Percentiles rank a stretch among this genome's conserved stretches.
These are phyloP conservation scores for Embidobia sp. DNA, from an alignment of 2,888 invertebrate species.

Conservation along the genomic window DNA sequence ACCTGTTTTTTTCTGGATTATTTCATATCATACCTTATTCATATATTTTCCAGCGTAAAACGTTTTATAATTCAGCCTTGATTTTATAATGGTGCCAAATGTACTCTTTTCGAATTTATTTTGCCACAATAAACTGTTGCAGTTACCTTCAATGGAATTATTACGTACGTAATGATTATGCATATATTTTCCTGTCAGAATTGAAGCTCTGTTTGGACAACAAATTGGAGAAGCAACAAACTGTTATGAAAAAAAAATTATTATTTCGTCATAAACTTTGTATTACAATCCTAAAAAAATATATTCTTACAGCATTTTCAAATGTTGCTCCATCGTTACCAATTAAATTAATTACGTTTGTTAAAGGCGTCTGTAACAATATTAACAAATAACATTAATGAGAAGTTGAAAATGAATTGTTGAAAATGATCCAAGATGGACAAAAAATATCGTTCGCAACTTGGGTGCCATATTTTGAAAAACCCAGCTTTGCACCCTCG, in stretches of 20 bases:
- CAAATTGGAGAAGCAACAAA: slow-evolving; percentile 93
- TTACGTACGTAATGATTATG: slow-evolving; percentile 91
- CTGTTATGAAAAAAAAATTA: slow-evolving; percentile 80
- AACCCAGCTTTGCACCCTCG: too few species aligned
- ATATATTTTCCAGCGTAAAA: slow-evolving; percentile 98
- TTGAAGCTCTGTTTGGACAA: slow-evolving; percentile 94
- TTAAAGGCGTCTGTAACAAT: slow-evolving; percentile 85
- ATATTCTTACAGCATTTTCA: slow-evolving; percentile 87
- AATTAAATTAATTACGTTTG: slow-evolving; percentile 85
- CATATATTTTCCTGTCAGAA: slow-evolving; percentile 91
- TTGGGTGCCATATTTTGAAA: too few species aligned
- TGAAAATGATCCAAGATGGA: slow-evolving; percentile 88
- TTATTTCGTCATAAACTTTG: background rate
- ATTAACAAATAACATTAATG: background rate
- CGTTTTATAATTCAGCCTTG: slow-evolving; percentile 87
- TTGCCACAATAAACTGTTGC: slow-evolving; percentile 88
- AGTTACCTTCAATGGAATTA: slow-evolving; percentile 90
- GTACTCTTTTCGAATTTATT: slow-evolving; percentile 85
- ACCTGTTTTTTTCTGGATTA: too few species aligned
- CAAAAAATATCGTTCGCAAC: too few species aligned
- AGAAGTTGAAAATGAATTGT: slow-evolving; percentile 18
- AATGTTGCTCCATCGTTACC: slow-evolving; percentile 87
- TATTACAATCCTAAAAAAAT: background rate
- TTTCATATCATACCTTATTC: slow-evolving; percentile 93
- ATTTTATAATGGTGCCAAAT: slow-evolving; percentile 87